Percentiles rank a stretch among this genome's conserved stretches.
Conservation (phyloP, 2,797 vertebrate species). For the Bradypodion ventrale region DNA sequence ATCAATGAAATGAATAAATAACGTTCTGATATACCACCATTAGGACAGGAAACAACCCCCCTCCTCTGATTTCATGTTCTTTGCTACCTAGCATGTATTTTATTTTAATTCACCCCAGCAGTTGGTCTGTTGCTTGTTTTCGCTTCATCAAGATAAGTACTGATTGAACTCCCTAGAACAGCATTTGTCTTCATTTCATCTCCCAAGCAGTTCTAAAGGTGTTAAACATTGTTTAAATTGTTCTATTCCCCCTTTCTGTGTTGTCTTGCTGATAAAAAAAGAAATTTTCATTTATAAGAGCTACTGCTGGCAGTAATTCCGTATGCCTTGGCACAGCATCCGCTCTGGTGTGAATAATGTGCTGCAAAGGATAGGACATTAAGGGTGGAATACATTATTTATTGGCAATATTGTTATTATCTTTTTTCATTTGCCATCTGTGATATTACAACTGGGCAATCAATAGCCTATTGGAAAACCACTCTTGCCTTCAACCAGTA, state of each 20-base stretch:
- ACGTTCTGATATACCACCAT: conserved; percentile 87
- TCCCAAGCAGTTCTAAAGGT: conserved; percentile 71
- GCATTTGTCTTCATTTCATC: conserved; percentile 73
- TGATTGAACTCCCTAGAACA: conserved; percentile 66
- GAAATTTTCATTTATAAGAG: conserved; percentile 60
- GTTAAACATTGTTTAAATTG: conserved; percentile 69
- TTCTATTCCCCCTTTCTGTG: conserved; percentile 63
- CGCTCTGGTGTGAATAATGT: conserved; percentile 62
- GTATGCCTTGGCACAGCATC: conserved; percentile 53
- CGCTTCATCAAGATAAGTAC: conserved; percentile 71
- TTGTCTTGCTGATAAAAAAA: conserved; percentile 61
- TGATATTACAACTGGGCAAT: conserved; percentile 50
- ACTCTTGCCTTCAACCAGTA: conserved; percentile 33
- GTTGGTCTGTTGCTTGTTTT: conserved; percentile 69
- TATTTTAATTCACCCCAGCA: conserved; percentile 70
- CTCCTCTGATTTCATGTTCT: conserved; percentile 68
- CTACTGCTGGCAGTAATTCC: conserved; percentile 64
- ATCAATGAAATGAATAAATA: conserved; percentile 97
- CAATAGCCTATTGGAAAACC: conserved; percentile 43
- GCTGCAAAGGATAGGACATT: conserved; percentile 63
- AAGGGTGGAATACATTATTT: conserved; percentile 72
- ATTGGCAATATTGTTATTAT: conserved; percentile 58
- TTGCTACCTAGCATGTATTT: conserved; percentile 63
- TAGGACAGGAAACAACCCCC: conserved; percentile 76
- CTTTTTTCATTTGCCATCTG: conserved; percentile 64